These are phyloP conservation scores for Sander lucioperca DNA, from an alignment of 2,113 vertebrate species.

Conservation along the genomic window DNA sequence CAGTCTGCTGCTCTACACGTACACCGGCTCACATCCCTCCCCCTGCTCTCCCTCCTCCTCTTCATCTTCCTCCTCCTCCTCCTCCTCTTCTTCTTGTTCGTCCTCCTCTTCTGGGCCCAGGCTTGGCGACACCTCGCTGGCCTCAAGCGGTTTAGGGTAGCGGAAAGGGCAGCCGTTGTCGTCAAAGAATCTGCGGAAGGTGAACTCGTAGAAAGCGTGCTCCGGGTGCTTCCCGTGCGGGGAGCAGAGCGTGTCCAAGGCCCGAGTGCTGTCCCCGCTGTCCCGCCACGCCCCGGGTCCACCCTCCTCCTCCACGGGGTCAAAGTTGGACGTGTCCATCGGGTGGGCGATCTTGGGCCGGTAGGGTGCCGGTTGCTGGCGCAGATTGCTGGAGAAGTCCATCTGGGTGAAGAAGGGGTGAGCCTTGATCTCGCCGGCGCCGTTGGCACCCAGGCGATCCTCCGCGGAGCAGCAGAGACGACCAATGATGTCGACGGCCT, in stretches of 20 bases:
- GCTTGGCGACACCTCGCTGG: slow-evolving; percentile 49
- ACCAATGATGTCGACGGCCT: slow-evolving; percentile 94
- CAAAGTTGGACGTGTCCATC: slow-evolving; percentile 99
- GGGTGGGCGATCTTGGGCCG: slow-evolving; percentile 96
- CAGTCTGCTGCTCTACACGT: slow-evolving; percentile 86
- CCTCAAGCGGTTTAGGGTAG: slow-evolving; percentile 92
- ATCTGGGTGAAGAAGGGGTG: slow-evolving; percentile 92
- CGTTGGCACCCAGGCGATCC: slow-evolving; percentile 91
- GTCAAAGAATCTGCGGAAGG: slow-evolving; percentile 98
- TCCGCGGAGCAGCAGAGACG: slow-evolving; percentile 95
- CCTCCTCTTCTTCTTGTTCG: slow-evolving; percentile 61
- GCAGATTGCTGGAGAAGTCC: slow-evolving; percentile 94
- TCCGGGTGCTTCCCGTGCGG: slow-evolving; percentile 92
- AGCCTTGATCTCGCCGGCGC: slow-evolving; percentile 94
- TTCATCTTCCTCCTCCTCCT: slow-evolving; percentile 70
- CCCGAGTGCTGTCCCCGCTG: slow-evolving; percentile 90
- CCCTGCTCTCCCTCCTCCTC: slow-evolving; percentile 84
- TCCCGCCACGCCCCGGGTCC: slow-evolving; percentile 90
- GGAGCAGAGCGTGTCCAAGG: slow-evolving; percentile 90
- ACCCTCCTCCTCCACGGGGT: slow-evolving; percentile 95
- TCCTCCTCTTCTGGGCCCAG: slow-evolving; percentile 62
- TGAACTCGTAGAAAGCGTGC: slow-evolving; percentile 98
- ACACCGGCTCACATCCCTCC: slow-evolving; percentile 94
- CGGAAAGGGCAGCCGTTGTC: slow-evolving; percentile 96
- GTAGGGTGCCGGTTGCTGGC: slow-evolving; percentile 95